Base-by-base conservation (phyloP, 2,888 invertebrate genomes). In the Nomada goodeniana region DNA sequence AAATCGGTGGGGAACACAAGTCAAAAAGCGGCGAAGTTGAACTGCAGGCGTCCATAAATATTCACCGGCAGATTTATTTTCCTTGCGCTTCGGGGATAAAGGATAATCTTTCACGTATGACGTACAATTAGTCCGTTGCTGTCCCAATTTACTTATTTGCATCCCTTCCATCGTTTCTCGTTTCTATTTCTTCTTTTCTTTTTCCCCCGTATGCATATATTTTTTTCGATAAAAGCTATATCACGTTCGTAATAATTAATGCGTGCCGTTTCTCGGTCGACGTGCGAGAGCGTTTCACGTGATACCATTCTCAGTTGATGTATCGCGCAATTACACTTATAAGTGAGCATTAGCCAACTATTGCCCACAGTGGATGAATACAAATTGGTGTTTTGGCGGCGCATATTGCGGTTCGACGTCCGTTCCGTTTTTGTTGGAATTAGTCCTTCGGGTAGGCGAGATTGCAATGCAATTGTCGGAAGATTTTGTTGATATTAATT, bases 1-100 rank as follows among this genome's bases (percentile, higher is more conserved):
- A 29, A 47, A 65, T 13, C 36, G 11, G 20, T 5, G 76, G 71
- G n/a, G 44, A 29, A n/a, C 36, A 36, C 4, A 26, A 52, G 59
- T 72, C 61, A 13, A 50, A 61, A 73, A 65, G 70, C 53, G 42
- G 50, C 47, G 18, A 29, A 74, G 69, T 65, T 50, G 77, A 53
- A 77, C 52, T 53, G 79, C 53, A 60, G n/a, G 65, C 53, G 68
- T 68, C 53, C 79, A 79, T 82, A 79, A 82, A 82, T 82, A 82
- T 76, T 82, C 74, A 67, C 70, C 26, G 64, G 67, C 60, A 76
- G 75, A 76, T 82, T 79, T 82, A 79, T 75, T 79, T 79, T 76
- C 69, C 26, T 47, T 18, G 59, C 76, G 79, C 79, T 72, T 68
- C 68, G 69, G 63, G 79, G 74, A 82, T 82, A 72, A 79, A 76